phyloP scores from a whole-genome alignment of 1,140 invertebrate species.

The Drosophila arizonae region DNA sequence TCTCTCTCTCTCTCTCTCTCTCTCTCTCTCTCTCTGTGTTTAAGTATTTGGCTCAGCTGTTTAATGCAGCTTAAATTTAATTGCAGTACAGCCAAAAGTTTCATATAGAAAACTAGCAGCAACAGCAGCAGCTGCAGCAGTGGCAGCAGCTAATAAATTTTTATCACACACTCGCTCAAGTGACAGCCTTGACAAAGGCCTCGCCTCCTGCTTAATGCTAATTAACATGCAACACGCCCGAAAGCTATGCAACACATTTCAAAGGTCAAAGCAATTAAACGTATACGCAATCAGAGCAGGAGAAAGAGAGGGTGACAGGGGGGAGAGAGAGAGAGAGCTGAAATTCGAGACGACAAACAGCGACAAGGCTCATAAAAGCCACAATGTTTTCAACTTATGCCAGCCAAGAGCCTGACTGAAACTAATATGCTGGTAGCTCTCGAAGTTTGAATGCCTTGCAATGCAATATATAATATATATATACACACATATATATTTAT shows the following conservation, averaged over 20 bases:
- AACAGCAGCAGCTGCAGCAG: background rate
- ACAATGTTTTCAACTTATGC: constrained; percentile 60
- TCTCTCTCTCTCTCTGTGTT: constrained; percentile 23
- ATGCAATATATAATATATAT: background rate
- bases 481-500: background rate
- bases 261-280: constrained; percentile 78
- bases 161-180: constrained; percentile 59
- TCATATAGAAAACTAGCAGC: constrained; percentile 39
- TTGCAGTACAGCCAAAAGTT: constrained; percentile 69
- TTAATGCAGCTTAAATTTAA: constrained; percentile 78
- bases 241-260: constrained; percentile 62
- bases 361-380: constrained; percentile 63
- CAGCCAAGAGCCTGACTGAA: constrained; percentile 20
- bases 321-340: background rate
- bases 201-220: constrained; percentile 66
- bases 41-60: constrained; percentile 47
- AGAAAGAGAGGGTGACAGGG: background rate
- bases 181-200: constrained; percentile 38
- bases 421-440: background rate
- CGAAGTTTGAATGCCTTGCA: constrained; percentile 32
- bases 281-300: constrained; percentile 29
- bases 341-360: constrained; percentile 19
- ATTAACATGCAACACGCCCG: constrained; percentile 73
- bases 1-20: constrained; percentile 19
- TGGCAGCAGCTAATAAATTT: constrained; percentile 60